Percentiles rank a stretch among this genome's conserved stretches.
Conservation (phyloP, 2,113 vertebrate genomes). For the Bos javanicus region DNA sequence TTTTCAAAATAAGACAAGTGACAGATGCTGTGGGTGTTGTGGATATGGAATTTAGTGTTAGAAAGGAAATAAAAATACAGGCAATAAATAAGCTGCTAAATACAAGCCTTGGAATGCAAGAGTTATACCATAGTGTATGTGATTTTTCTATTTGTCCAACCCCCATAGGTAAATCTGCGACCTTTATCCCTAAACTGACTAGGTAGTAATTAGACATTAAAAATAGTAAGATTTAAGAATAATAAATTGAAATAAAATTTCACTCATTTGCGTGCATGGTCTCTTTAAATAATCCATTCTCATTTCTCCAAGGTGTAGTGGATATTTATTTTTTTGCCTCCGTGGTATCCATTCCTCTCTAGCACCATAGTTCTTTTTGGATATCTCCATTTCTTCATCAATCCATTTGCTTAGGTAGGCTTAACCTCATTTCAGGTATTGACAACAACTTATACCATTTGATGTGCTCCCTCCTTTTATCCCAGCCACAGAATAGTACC, state of each 20-base stretch:
- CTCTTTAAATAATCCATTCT: not conserved
- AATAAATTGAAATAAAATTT: slow-evolving; percentile 1
- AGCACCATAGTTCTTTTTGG: not conserved
- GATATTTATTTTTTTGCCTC: not conserved
- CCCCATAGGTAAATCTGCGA: not conserved
- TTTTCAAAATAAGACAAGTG: slow-evolving; percentile 43
- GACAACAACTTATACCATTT: not conserved
- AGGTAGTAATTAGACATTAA: not conserved
- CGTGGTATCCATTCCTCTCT: not conserved
- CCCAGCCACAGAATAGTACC: not conserved
- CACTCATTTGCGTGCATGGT: not conserved
- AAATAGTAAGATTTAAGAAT: not conserved
- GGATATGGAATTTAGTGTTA: slow-evolving; percentile 27
- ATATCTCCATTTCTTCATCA: not conserved
- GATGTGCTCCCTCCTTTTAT: not conserved
- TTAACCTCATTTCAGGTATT: not conserved
- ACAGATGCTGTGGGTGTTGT: slow-evolving; percentile 7
- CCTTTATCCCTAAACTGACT: not conserved
- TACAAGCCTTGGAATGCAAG: not conserved
- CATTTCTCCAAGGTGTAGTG: not conserved
- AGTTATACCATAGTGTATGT: not conserved
- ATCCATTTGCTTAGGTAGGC: not conserved
- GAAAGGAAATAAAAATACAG: slow-evolving; percentile 21
- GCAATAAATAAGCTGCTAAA: slow-evolving; percentile 13
- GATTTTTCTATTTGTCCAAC: not conserved